Evolutionary conservation across 1,140 invertebrate species (phyloP).

Genomic region (Drosophila tropicalis): DNA sequence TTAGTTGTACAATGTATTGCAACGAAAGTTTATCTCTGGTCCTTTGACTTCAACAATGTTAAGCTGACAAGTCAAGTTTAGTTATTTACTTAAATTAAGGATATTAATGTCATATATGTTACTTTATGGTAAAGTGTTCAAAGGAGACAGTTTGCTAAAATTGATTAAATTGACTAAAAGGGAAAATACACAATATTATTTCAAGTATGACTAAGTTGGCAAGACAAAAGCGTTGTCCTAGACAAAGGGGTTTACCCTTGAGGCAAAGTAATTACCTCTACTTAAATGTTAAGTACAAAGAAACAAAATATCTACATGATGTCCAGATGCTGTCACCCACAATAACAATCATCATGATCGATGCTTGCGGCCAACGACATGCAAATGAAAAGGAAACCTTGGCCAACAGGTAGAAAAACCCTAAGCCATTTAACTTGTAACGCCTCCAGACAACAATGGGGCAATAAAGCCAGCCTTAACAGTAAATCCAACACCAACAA

Average conservation of each 20-base stretch:
- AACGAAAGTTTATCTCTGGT: too few relatives aligned
- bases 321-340: constrained; percentile 21
- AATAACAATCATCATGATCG: constrained; percentile 22
- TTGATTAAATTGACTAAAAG: not conserved
- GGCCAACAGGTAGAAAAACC: constrained; percentile 46
- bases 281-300: not conserved
- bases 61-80: too few relatives aligned
- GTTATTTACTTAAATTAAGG: too few relatives aligned
- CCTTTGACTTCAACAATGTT: too few relatives aligned
- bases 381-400: constrained; percentile 68
- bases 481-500: constrained; percentile 26
- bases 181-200: not conserved
- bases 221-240: constrained; percentile 23
- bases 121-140: not conserved
- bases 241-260: constrained; percentile 27
- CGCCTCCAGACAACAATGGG: constrained; percentile 53
- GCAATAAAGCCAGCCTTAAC: constrained; percentile 62
- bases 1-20: too few relatives aligned
- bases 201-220: not conserved
- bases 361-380: constrained; percentile 24
- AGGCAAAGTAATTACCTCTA: constrained; percentile 18
- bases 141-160: not conserved
- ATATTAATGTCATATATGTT: too few relatives aligned
- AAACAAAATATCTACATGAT: not conserved
- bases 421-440: constrained; percentile 42